phyloP scores from a whole-genome alignment of 2,113 vertebrate genomes.

The Menura novaehollandiae region DNA sequence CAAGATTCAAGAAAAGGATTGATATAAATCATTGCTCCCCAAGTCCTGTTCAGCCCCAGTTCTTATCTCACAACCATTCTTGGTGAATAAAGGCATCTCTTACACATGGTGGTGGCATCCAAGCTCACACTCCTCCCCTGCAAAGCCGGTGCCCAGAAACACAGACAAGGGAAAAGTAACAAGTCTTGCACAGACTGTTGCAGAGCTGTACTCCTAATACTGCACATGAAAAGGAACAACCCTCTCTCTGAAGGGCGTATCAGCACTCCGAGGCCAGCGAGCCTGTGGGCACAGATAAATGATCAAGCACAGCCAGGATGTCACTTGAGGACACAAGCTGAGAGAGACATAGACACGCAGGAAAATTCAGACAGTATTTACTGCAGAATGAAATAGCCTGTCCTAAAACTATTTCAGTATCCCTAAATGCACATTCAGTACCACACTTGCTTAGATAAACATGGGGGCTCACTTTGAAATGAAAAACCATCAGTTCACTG shows the following conservation, averaged over 20 bases:
- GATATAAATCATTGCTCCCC: not conserved
- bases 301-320: not conserved
- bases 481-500: not conserved
- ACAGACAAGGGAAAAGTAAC: not conserved
- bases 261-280: not conserved
- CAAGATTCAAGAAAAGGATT: not conserved
- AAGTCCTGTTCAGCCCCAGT: not conserved
- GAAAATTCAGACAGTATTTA: constrained; percentile 41
- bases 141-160: not conserved
- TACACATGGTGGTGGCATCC: not conserved
- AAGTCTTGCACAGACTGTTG: not conserved
- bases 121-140: rapidly evolving
- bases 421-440: not conserved
- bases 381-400: not conserved
- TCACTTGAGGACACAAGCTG: constrained; percentile 12
- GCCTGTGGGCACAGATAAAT: not conserved
- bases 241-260: not conserved
- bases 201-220: not conserved
- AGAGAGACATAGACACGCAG: not conserved
- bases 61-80: not conserved
- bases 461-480: not conserved
- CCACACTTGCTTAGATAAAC: constrained; percentile 8
- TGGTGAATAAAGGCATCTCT: not conserved
- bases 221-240: not conserved
- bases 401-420: constrained; percentile 21